Base-by-base conservation (phyloP, 2,797 vertebrate species). In the Naso thynnoides region DNA sequence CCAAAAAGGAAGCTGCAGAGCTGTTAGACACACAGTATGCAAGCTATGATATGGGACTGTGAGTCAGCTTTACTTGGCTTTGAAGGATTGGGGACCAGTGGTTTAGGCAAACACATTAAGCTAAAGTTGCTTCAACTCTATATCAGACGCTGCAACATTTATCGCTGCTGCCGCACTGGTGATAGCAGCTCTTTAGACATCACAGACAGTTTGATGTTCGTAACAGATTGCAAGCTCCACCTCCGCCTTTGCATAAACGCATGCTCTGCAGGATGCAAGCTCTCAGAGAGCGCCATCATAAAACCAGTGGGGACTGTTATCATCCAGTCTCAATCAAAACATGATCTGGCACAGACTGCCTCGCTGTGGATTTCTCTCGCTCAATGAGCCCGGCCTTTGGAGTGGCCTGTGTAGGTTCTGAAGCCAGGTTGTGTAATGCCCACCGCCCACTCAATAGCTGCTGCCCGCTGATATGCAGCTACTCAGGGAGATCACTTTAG, bases 391-490 rank as follows among this genome's bases (percentile, higher is more conserved):
- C 29, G 50, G 82, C 82, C 74, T 86, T 89, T 78, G 70, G 78
- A 87, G 86, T 87, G 92, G 88, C 91, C 89, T 87, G 89, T 91
- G 93, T 94, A 89, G 93, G 93, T 91, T 92, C 89, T 88, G 86
- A 90, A 91, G 91, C 92, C 86, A 87, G 86, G 88, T 95, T 94
- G 92, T 92, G 86, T 95, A 94, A 93, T 84, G 87, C 85, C 86
- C 81, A 67, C 90, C 90, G 52, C 94, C 92, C 90, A 92, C 94
- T 88, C 88, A 52, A 14, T 87, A 79, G 85, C 90, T 90, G 88
- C 88, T 85, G 86, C 88, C 86, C 73, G 81, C 90, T 87, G 89
- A 84, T 88, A 84, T 83, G 88, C 87, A 84, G 88, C 86, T 88
- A 88, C 91, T 89, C 85, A 56, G 88, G 86, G 79, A 90, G 91